These are phyloP conservation scores for Caradrina clavipalpis DNA, from an alignment of 2,888 invertebrate genomes.

Conservation along the genomic window DNA sequence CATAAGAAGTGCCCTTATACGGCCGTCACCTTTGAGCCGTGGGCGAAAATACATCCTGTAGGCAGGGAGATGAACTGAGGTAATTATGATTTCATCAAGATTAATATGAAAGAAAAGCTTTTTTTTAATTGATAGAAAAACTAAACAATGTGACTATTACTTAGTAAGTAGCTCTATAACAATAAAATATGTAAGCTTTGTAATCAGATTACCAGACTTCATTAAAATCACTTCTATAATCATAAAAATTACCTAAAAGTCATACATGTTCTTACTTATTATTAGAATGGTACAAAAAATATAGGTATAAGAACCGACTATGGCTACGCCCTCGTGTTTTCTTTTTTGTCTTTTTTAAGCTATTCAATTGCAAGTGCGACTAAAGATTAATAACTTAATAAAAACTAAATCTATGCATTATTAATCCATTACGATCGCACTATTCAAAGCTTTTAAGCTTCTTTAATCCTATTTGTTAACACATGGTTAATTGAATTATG, in stretches of 20 bases:
- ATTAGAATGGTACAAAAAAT: background rate
- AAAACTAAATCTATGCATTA: slow-evolving; percentile 1
- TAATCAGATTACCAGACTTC: too few species aligned
- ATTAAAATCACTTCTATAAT: background rate
- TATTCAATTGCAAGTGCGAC: background rate
- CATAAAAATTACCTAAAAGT: background rate
- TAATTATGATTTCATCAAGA: background rate
- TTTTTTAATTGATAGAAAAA: too few species aligned
- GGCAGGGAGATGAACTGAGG: background rate
- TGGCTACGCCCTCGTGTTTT: background rate
- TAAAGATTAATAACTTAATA: background rate
- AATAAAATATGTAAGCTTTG: too few species aligned
- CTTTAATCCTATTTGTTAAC: background rate
- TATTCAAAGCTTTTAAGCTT: background rate
- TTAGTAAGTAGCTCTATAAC: too few species aligned
- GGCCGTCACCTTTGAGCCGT: slow-evolving; percentile 38
- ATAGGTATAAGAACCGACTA: background rate
- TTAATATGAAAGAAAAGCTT: background rate
- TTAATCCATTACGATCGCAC: background rate
- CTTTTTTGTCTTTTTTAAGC: background rate
- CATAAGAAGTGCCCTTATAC: slow-evolving; percentile 42
- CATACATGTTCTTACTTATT: background rate
- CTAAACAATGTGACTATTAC: too few species aligned
- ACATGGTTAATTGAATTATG: slow-evolving; percentile 12
- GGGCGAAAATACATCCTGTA: slow-evolving; percentile 43